Evolutionary conservation across 1,140 invertebrate species (phyloP), one percentile per base, ranked within the genome.

Genomic region (Lordiphosa clarofinis): DNA sequence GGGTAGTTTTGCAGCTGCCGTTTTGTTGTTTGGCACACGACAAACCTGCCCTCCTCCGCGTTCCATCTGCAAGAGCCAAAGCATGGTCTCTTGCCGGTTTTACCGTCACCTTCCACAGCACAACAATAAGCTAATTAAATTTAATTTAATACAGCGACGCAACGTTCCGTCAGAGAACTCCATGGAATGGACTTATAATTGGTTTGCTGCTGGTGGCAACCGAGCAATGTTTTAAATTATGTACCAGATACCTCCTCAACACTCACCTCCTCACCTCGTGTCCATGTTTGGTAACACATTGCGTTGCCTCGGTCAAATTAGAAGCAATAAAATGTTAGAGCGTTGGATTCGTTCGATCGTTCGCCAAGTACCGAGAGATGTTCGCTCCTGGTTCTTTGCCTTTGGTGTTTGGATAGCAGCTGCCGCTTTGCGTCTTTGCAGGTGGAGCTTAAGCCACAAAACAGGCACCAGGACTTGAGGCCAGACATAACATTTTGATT

Each of bases 81-180:
- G 24, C 24, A 7, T 28, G 24, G 24, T 28, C 24, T 28, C 7
- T 28, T 28, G 24, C 24, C 24, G 24, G 24, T 28, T 28, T 6
- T 28, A 12, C 24, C 43, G 43, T 46, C 43, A 46, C 43, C 43
- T 46, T 46, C 24, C n/a, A n/a, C 24, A 46, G 43, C 43, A 28
- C 31, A 46, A 46, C 43, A 46, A 46, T 46, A 46, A 46, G 31
- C 76, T 82, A 82, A 82, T 84, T 84, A 84, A 82, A 82, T 82
- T 82, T 78, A 82, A 82, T 82, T 84, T 84, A 84, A 84, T 73
- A 76, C 76, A 82, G 24, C 5, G 24, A 28, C 56, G 63, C 56
- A 58, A 59, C 68, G 84, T 82, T 81, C 71, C 76, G 60, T 84
- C 78, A 84, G 64, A 38, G 35, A 62, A 38, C 35, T 19, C 15